Evolutionary conservation across 2,113 vertebrate genomes (phyloP).

Genomic region (Platysternon megacephalum): DNA sequence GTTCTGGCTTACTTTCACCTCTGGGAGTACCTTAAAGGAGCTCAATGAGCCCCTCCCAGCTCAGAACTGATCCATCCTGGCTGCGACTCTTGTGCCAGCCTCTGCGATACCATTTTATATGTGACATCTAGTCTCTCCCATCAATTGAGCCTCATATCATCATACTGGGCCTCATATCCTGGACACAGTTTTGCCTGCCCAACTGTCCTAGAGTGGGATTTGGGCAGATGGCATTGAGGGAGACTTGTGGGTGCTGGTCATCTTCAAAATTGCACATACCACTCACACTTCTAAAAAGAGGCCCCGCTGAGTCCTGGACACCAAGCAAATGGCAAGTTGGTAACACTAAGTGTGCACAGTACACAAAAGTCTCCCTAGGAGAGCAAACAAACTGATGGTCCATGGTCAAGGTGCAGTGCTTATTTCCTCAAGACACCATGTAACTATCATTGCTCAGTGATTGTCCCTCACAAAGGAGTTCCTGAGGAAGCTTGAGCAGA

Average conservation of each 20-base stretch:
- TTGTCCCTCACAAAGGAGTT: background rate
- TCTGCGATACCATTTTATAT: background rate
- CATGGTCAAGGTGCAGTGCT: background rate
- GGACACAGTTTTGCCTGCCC: background rate
- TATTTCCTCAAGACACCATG: background rate
- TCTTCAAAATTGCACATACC: background rate
- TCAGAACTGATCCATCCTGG: no score
- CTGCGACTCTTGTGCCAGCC: no score
- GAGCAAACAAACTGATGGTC: background rate
- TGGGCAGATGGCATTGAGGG: background rate
- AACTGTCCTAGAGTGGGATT: background rate
- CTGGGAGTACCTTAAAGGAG: no score
- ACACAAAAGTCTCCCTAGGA: no score
- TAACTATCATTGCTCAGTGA: background rate
- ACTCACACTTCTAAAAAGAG: background rate
- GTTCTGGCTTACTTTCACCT: no score
- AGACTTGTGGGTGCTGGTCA: background rate
- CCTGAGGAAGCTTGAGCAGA: background rate
- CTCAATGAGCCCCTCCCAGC: no score
- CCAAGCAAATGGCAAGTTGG: background rate
- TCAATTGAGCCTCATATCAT: background rate
- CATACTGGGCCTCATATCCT: background rate
- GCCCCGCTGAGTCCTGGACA: background rate
- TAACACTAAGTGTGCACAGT: background rate
- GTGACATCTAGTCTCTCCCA: background rate